phyloP scores from a whole-genome alignment of 2,888 invertebrate genomes.

The Chesias legatella region DNA sequence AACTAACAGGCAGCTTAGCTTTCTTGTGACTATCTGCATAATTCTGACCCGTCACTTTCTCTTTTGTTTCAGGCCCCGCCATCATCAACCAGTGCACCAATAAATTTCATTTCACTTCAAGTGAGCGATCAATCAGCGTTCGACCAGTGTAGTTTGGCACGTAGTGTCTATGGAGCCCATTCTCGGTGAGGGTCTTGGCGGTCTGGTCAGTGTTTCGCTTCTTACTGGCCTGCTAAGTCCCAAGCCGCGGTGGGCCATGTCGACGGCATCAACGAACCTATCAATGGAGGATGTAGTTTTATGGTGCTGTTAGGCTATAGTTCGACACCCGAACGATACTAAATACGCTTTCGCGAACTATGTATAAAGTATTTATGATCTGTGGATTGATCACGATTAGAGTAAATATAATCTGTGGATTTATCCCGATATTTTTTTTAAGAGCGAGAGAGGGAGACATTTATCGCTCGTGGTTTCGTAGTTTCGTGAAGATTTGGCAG shows the following conservation, averaged over 20 bases:
- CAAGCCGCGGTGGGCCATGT: constrained; percentile 80
- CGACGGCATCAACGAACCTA: constrained; percentile 21
- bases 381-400: too few relatives aligned
- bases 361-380: too few relatives aligned
- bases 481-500: too few relatives aligned
- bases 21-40: not conserved
- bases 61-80: constrained; percentile 14
- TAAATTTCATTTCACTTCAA: constrained; percentile 3
- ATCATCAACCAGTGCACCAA: not conserved
- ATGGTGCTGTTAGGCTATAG: constrained; percentile 2
- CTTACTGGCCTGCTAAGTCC: constrained; percentile 94
- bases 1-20: not conserved
- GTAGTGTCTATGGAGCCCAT: constrained; percentile 19
- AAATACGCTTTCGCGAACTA: too few relatives aligned
- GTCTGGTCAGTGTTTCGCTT: constrained; percentile 80
- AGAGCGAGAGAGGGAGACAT: too few relatives aligned
- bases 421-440: too few relatives aligned
- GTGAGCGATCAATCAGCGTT: not conserved
- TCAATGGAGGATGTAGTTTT: constrained; percentile 11
- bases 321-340: too few relatives aligned
- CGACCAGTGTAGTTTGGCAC: constrained; percentile 5
- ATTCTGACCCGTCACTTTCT: constrained; percentile 2
- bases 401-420: too few relatives aligned
- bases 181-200: constrained; percentile 86
- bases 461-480: too few relatives aligned